Base-by-base conservation (phyloP, 2,797 vertebrate species). In the Aselliscus stoliczkanus region DNA sequence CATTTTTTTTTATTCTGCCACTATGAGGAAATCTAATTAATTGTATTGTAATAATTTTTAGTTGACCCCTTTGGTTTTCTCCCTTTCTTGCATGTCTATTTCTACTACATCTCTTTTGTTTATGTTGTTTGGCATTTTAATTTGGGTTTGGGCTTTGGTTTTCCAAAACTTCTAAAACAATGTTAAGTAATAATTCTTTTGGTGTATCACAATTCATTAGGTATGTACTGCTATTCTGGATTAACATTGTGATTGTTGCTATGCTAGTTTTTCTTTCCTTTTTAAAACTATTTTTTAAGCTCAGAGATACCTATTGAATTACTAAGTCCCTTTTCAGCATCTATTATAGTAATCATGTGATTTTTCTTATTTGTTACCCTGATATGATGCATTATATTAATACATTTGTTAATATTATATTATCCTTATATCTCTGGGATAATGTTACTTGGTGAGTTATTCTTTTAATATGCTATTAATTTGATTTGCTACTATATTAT, bases 341-440 rank as follows among this genome's bases (percentile, higher is more conserved):
- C 60, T 83, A 44, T 93, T 91, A 72, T 9, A 81, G 34, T 79
- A 95, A 81, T 89, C 10, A 3, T 90, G n/a, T 90, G 70, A 56
- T 83, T 95, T 95, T 91, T 88, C 79, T 94, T 89, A 58, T 94
- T 93, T 92, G 20, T 84, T 88, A 91, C 79, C 42, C 69, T 91
- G 81, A 86, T 82, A 73, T 91, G 82, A 97, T 94, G 9, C 52
- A 95, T 96, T 96, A 62, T 73, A 81, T 93, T 96, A 96, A 94
- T 94, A 90, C 79, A 89, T 69, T 86, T 90, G 44, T 39, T 94
- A 95, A 83, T 95, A 88, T 70, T 93, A 73, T 77, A 75, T 67
- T 91, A 80, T 92, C 21, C 27, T 87, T 94, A 87, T 94, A 87
- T 94, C 37, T 31, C n/a, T 90, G 44, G 37, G 42, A 86, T 79